These are phyloP conservation scores for Hyphantria cunea DNA, from an alignment of 1,140 invertebrate species.

Conservation along the genomic window DNA sequence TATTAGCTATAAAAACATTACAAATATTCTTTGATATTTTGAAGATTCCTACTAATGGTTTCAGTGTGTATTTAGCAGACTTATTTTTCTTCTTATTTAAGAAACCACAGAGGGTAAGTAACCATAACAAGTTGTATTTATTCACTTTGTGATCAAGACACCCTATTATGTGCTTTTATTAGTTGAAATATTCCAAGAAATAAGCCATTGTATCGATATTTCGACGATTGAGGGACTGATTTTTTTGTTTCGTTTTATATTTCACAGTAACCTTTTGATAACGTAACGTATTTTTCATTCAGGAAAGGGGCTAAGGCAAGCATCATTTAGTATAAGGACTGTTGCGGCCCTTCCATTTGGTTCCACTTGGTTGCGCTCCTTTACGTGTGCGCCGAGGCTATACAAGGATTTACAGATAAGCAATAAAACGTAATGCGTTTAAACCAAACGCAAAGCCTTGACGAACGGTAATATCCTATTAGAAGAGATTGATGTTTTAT, in stretches of 20 bases:
- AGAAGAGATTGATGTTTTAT: slow-evolving; percentile 45
- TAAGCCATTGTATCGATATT: slow-evolving; percentile 1
- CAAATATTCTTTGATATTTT: too few relatives aligned
- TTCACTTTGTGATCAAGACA: background rate
- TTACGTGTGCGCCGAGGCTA: slow-evolving; percentile 32
- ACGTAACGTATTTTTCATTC: slow-evolving; percentile 25
- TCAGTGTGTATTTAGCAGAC: too few relatives aligned
- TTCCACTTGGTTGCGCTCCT: slow-evolving; percentile 43
- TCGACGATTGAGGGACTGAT: background rate
- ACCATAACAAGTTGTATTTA: background rate
- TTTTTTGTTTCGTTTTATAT: slow-evolving; percentile 13
- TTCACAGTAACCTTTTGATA: slow-evolving; percentile 28
- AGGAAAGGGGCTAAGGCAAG: slow-evolving; percentile 22
- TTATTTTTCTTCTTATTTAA: too few relatives aligned
- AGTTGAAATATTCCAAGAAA: slow-evolving; percentile 17
- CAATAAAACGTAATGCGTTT: slow-evolving; percentile 50
- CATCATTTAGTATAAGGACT: slow-evolving; percentile 42
- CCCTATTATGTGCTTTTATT: background rate
- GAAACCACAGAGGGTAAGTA: too few relatives aligned
- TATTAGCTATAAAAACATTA: too few relatives aligned
- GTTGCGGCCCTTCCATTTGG: slow-evolving; percentile 46
- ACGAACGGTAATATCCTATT: slow-evolving; percentile 41
- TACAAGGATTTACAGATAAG: slow-evolving; percentile 48
- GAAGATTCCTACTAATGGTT: too few relatives aligned
- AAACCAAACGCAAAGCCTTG: slow-evolving; percentile 33